Base-by-base conservation (phyloP, 2,888 invertebrate species). In the Frankliniella intonsa region DNA sequence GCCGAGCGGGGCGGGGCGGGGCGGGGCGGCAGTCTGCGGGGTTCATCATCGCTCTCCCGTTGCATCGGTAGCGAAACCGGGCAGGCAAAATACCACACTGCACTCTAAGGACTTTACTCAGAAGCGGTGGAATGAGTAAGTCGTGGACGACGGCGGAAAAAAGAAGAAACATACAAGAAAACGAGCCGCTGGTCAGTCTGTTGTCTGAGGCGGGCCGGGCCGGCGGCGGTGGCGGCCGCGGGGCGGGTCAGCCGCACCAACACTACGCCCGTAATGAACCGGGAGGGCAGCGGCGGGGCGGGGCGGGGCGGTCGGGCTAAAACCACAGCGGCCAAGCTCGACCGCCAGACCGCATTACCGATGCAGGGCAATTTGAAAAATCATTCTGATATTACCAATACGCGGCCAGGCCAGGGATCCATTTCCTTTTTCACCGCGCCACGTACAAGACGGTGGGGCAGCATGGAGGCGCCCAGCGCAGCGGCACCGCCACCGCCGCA, bases 351-450 rank as follows among this genome's bases (percentile, higher is more conserved):
- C 69, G 69, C 69, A 76, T 76, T 76, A 76, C 69, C 69, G 69
- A 76, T 76, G 69, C 69, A 76, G 69, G 25, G 11, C 69, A 76
- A 76, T 76, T 76, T 76, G 25, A 76, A 76, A 76, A 76, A 76
- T 76, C 25, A 76, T 76, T 76, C 25, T 25, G 69, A 76, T 76
- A 76, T 76, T 76, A 76, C 69, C 69, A 51, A 80, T 81, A 80
- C 25, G 50, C 82, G 82, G 65, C 62, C 38, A 38, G 38, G 55
- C 49, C 80, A 14, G 11, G 27, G 27, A 22, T 55, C 65, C 38
- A n/a, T 79, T 38, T 14, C 82, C 38, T 14, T 82, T 12, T 55
- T 17, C 55, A 55, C 55, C 19, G 55, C 14, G 19, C 11, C 55
- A 55, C 14, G 17, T 14, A 14, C 17, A 55, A 55, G 55, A 14